phyloP scores from a whole-genome alignment of 2,113 vertebrate genomes.

The Chaetodon trifascialis region DNA sequence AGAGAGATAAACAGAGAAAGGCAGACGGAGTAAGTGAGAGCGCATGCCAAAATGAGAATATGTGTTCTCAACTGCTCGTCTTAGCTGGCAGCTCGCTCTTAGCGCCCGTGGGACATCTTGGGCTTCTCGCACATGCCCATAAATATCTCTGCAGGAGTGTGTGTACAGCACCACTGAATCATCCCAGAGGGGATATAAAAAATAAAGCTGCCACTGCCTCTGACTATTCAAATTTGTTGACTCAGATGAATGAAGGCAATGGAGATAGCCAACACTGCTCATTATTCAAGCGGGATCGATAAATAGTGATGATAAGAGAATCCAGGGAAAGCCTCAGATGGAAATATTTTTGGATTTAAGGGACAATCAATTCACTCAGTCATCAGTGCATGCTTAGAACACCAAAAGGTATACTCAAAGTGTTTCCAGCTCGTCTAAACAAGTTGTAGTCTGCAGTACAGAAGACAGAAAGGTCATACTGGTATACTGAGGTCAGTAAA shows the following conservation, averaged over 20 bases:
- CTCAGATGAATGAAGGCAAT: conserved; percentile 54
- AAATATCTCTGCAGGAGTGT: conserved; percentile 60
- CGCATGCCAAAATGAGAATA: conserved; percentile 45
- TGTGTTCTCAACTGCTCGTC: conserved; percentile 46
- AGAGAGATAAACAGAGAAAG: conserved; percentile 26
- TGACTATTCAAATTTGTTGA: conserved; percentile 58
- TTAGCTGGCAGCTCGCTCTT: conserved; percentile 27
- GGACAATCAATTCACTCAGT: neutral
- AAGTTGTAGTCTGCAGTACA: neutral
- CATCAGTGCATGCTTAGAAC: neutral
- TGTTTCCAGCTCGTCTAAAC: neutral
- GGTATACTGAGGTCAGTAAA: neutral
- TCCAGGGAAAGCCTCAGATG: neutral
- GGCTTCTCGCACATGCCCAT: conserved; percentile 50
- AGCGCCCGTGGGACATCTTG: conserved; percentile 30
- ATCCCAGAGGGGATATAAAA: conserved; percentile 31
- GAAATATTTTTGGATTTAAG: neutral
- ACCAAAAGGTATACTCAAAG: neutral
- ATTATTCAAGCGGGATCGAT: conserved; percentile 27
- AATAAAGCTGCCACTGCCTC: conserved; percentile 40
- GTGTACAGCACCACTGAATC: conserved; percentile 32
- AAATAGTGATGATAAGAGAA: conserved; percentile 2
- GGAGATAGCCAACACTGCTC: conserved; percentile 20
- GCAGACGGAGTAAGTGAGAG: conserved; percentile 36
- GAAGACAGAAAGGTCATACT: neutral